These are phyloP conservation scores for Lasioglossum albipes DNA, from an alignment of 1,140 invertebrate genomes.

Conservation along the genomic window DNA sequence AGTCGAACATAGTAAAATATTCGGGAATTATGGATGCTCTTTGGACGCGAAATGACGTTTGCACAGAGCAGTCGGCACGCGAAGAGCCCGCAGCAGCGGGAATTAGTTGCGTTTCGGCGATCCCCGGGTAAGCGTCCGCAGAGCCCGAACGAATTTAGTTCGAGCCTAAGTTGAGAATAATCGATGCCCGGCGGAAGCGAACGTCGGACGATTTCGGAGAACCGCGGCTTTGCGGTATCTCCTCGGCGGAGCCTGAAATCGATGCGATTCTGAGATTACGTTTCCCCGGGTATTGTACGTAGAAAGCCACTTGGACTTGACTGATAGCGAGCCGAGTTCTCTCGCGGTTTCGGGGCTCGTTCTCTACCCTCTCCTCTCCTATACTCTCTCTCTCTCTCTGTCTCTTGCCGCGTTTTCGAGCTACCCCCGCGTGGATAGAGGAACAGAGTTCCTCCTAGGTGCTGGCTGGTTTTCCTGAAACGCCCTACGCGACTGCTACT, in stretches of 20 bases:
- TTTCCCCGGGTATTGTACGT: conserved; percentile 18
- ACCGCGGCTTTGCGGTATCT: conserved; percentile 46
- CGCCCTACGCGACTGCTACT: neutral
- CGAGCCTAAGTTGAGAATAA: conserved; percentile 26
- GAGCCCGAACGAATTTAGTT: neutral
- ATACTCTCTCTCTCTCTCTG: too few relatives aligned
- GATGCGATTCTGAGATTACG: conserved; percentile 51
- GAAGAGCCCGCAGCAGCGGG: neutral
- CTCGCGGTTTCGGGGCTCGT: conserved; percentile 38
- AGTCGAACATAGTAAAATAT: too few relatives aligned
- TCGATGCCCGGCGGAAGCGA: conserved; percentile 10
- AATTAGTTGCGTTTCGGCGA: neutral
- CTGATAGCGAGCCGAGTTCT: conserved; percentile 32
- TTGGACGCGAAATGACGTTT: too few relatives aligned
- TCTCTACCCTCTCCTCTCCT: neutral
- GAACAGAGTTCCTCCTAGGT: neutral
- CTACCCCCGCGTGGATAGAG: neutral
- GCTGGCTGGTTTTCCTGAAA: too few relatives aligned
- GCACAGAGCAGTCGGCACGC: too few relatives aligned
- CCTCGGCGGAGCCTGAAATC: conserved; percentile 37
- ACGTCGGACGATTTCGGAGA: conserved; percentile 41
- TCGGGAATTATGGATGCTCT: too few relatives aligned
- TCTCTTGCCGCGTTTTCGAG: neutral
- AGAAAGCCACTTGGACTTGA: conserved; percentile 46
- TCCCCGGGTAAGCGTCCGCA: too few relatives aligned